Evolutionary conservation across 2,113 vertebrate genomes (phyloP), one percentile per base, ranked within the genome.

Genomic region (Pterophyllum scalare): DNA sequence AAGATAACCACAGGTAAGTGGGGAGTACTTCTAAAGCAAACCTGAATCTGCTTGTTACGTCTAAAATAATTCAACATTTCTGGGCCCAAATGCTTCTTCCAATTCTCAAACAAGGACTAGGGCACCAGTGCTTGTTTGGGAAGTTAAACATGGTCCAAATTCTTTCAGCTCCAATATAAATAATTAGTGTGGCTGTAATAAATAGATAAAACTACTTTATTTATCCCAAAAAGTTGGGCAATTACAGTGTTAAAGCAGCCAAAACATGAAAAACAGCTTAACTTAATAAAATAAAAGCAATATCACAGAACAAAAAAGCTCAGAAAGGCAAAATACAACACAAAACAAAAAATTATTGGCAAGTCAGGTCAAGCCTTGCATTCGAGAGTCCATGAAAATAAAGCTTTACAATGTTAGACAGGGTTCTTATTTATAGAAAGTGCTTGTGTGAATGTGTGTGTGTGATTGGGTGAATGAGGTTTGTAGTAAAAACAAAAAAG

Each of bases 1-100:
- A 80, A 6, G 97, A 97, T 89, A 96, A 99, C 76, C 91, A 93
- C 94, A 98, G 96, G 98, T 99, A 88, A 0, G 84, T 77, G 20
- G 24, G 2, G 5, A 13, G 28, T 52, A 7, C 15, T 2, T 4
- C 15, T 17, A 14, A n/a, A 4, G 19, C 8, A 56, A 56, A 52
- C 49, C 17, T 52, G 17, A 56, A 4, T 56, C 8, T 72, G 65
- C 43, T 72, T 20, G 24, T 49, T 72, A 26, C 52, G 43, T 52
- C 17, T 28, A 49, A 26, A 31, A 6, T 49, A 70, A 46, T 72
- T 72, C 11, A 72, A 4, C 6, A 52, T 52, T 19, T 52, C 49
- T 52, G 15, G 49, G 49, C 15, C 49, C 49, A 7, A 46, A 46
- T 46, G 3, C 9, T 57, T 82, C 26, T 9, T 31, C 28, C 28